These are phyloP conservation scores for Trachymyrmex septentrionalis DNA, from an alignment of 1,140 invertebrate genomes.

Conservation along the genomic window DNA sequence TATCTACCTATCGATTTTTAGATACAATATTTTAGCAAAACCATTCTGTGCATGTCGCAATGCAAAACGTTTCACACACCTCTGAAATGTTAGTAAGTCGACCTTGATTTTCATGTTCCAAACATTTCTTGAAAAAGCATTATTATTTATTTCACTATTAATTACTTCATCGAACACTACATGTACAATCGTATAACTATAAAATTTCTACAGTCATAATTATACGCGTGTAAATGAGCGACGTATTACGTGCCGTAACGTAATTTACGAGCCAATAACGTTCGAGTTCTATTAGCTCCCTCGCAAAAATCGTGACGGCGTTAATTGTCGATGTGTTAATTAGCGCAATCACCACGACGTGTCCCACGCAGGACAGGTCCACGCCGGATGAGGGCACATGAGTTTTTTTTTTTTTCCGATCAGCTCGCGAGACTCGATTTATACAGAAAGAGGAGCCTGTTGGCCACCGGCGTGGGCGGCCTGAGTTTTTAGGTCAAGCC, in stretches of 20 bases:
- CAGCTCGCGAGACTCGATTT: constrained; percentile 7
- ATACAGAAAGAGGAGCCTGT: constrained; percentile 36
- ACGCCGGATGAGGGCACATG: background rate
- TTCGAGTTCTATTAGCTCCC: background rate
- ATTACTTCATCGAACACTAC: background rate
- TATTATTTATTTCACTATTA: constrained; percentile 2
- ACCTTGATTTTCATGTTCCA: background rate
- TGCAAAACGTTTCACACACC: background rate
- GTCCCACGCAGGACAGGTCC: background rate
- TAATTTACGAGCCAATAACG: constrained; percentile 37
- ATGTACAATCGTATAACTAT: constrained; percentile 15
- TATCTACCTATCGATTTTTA: too few species aligned
- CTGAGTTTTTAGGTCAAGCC: constrained; percentile 53
- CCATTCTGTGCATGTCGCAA: background rate
- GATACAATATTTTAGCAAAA: too few species aligned
- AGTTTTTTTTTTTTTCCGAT: constrained; percentile 39
- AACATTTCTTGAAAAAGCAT: background rate
- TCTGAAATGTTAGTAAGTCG: background rate
- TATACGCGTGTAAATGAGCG: constrained; percentile 1
- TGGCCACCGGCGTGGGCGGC: constrained; percentile 38
- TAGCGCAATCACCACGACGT: background rate
- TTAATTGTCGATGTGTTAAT: constrained; percentile 30
- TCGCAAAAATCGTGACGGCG: constrained; percentile 6
- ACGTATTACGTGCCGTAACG: background rate
- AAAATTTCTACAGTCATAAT: constrained; percentile 42